phyloP scores from a whole-genome alignment of 1,140 invertebrate species.

The Zaprionus inermis region DNA sequence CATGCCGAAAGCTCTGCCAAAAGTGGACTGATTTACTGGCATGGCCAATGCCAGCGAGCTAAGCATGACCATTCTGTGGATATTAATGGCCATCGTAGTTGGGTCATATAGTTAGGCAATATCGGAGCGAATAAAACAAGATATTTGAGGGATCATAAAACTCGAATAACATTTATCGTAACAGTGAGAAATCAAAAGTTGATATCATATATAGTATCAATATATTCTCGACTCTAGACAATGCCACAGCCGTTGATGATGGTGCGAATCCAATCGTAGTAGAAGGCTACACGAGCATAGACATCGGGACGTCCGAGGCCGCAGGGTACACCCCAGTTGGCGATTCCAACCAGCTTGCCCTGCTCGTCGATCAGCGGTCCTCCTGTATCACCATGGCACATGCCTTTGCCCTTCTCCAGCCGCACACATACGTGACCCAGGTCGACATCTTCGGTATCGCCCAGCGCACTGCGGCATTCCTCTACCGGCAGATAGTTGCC shows the following conservation, averaged over 20 bases:
- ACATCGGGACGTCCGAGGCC: constrained; percentile 85
- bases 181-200: constrained; percentile 34
- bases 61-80: constrained; percentile 38
- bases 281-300: constrained; percentile 83
- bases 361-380: constrained; percentile 64
- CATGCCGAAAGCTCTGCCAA: constrained; percentile 51
- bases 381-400: constrained; percentile 73
- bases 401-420: constrained; percentile 85
- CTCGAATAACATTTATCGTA: constrained; percentile 58
- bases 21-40: constrained; percentile 55
- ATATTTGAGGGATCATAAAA: constrained; percentile 45
- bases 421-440: constrained; percentile 86
- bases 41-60: constrained; percentile 24
- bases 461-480: constrained; percentile 39
- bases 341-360: constrained; percentile 65
- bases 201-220: constrained; percentile 4
- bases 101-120: constrained; percentile 47
- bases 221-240: constrained; percentile 22
- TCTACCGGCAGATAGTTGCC: constrained; percentile 54
- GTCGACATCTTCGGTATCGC: constrained; percentile 59
- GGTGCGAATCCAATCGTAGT: constrained; percentile 81
- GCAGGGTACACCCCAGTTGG: constrained; percentile 86
- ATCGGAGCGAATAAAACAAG: constrained; percentile 53
- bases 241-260: constrained; percentile 61
- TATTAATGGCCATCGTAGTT: constrained; percentile 55